These are phyloP conservation scores for Aphis gossypii DNA, from an alignment of 1,140 invertebrate species.

Conservation along the genomic window DNA sequence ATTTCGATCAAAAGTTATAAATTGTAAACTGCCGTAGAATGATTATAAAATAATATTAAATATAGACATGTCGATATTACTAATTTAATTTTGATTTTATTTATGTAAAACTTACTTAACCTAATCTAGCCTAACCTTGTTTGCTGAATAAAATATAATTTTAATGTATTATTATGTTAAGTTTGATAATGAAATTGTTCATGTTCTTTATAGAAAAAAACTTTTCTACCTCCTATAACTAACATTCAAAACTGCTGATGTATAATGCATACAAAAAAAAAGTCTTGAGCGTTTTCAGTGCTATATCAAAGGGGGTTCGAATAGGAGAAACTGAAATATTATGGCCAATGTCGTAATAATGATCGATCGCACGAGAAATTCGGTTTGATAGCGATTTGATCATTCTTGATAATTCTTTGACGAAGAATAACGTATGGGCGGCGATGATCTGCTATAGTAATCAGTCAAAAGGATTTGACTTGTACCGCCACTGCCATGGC, in stretches of 20 bases:
- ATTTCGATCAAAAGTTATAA: background rate
- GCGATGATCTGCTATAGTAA: background rate
- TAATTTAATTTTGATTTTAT: background rate
- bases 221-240: background rate
- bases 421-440: background rate
- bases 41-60: background rate
- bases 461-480: slow-evolving; percentile 40
- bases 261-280: background rate
- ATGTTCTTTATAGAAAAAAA: background rate
- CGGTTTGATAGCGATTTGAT: background rate
- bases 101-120: background rate
- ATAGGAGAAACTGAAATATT: no score
- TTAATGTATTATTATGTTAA: no score
- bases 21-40: background rate
- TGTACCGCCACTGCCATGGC: background rate
- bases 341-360: background rate
- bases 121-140: no score
- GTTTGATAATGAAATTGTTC: no score
- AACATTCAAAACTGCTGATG: background rate
- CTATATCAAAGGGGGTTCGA: background rate
- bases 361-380: background rate
- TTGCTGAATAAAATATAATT: background rate
- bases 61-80: background rate
- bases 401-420: background rate
- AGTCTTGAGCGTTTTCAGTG: background rate